Conservation (phyloP, 2,888 invertebrate species). For the Mythimna loreyi region DNA sequence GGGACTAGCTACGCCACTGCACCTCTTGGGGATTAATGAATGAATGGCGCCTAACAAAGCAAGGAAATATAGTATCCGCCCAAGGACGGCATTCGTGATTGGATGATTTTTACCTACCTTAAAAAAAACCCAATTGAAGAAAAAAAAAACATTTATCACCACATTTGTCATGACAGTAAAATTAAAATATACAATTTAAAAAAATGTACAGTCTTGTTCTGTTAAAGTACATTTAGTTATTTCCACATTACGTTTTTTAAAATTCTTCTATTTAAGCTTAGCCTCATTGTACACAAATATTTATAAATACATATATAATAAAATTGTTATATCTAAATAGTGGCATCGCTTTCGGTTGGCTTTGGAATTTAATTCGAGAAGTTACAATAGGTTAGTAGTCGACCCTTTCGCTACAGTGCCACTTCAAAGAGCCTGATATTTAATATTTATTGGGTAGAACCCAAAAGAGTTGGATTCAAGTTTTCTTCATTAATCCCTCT, state of each 20-base stretch:
- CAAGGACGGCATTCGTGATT: no score
- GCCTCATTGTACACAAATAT: background rate
- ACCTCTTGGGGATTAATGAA: no score
- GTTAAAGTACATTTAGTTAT: background rate
- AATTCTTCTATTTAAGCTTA: background rate
- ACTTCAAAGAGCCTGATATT: constrained; percentile 83
- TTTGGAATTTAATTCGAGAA: constrained; percentile 82
- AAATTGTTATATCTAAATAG: constrained; percentile 43
- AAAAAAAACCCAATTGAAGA: no score
- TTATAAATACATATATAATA: constrained; percentile 22
- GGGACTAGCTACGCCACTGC: no score
- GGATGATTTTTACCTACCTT: no score
- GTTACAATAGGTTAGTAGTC: constrained; percentile 80
- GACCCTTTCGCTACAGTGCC: constrained; percentile 76
- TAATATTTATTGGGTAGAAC: constrained; percentile 77
- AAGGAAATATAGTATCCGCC: background rate
- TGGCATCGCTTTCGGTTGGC: constrained; percentile 59
- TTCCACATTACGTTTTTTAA: background rate
- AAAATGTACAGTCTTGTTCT: background rate
- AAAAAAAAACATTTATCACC: no score
- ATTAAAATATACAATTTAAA: no score
- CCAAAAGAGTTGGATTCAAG: constrained; percentile 64
- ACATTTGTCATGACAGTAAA: no score
- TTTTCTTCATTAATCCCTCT: constrained; percentile 38
- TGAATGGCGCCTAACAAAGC: constrained; percentile 33